Conservation (phyloP, 1,140 invertebrate species). For the Caenorhabditis remanei region DNA sequence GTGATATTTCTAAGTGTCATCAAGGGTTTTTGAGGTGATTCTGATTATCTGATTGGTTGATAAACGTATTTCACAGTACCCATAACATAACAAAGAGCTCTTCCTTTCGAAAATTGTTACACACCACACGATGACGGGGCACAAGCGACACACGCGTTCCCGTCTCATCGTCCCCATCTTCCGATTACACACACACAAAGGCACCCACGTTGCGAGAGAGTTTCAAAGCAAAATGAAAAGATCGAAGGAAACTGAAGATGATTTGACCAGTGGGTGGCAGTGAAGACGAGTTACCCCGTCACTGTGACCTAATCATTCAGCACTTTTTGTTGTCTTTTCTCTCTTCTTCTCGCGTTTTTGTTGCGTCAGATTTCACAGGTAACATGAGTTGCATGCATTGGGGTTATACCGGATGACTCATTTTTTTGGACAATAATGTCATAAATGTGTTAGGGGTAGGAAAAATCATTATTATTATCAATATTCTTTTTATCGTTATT, state of each 20-base stretch:
- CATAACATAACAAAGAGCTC: no score
- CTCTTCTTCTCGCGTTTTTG: background rate
- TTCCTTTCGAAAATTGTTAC: background rate
- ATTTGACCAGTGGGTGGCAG: constrained; percentile 49
- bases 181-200: constrained; percentile 46
- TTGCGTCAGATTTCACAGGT: constrained; percentile 36
- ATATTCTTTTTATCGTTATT: no score
- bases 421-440: no score
- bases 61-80: no score
- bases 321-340: background rate
- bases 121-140: constrained; percentile 22
- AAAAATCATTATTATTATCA: no score
- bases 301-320: constrained; percentile 11
- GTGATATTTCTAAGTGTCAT: constrained; percentile 24
- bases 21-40: constrained; percentile 6
- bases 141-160: background rate
- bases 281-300: constrained; percentile 21
- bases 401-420: background rate
- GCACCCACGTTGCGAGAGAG: constrained; percentile 29
- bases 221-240: background rate
- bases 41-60: background rate
- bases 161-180: background rate
- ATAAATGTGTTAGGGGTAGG: no score
- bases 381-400: background rate
- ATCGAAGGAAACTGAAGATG: constrained; percentile 22